phyloP scores from a whole-genome alignment of 2,113 vertebrate genomes.

The Ammodytes dubius region DNA sequence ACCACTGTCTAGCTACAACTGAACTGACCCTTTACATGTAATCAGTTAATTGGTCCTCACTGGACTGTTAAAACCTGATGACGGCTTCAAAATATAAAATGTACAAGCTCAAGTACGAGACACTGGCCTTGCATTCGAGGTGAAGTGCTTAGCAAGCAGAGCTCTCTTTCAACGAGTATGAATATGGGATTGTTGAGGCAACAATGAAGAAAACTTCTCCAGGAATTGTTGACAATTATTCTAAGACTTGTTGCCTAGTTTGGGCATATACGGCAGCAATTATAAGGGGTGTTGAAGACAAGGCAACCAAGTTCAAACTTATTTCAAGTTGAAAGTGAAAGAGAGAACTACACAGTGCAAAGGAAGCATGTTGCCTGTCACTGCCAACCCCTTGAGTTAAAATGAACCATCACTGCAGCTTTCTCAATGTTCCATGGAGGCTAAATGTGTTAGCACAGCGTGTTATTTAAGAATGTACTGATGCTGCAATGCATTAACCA shows the following conservation, averaged over 20 bases:
- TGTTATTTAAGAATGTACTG: not conserved
- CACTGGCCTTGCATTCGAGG: not conserved
- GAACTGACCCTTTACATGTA: slow-evolving; percentile 21
- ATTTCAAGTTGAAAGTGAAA: slow-evolving; percentile 4
- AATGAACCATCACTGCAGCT: not conserved
- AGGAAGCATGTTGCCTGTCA: slow-evolving; percentile 16
- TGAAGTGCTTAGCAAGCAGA: not conserved
- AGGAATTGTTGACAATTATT: not conserved
- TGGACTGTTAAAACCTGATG: not conserved
- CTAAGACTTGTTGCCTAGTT: not conserved
- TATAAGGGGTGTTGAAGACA: not conserved
- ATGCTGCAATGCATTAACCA: not conserved
- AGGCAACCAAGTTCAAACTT: not conserved
- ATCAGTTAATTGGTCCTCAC: not conserved
- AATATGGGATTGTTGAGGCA: not conserved
- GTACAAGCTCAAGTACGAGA: not conserved
- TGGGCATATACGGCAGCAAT: not conserved
- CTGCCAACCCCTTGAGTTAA: not conserved
- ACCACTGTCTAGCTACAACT: slow-evolving; percentile 29
- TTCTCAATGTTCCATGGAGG: not conserved
- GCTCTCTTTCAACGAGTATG: not conserved
- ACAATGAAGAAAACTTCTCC: not conserved
- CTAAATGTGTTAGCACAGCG: slow-evolving; percentile 11
- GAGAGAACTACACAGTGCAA: not conserved
- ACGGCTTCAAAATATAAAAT: not conserved